phyloP scores from a whole-genome alignment of 2,888 invertebrate species.

The Oxyscelio sp. region DNA sequence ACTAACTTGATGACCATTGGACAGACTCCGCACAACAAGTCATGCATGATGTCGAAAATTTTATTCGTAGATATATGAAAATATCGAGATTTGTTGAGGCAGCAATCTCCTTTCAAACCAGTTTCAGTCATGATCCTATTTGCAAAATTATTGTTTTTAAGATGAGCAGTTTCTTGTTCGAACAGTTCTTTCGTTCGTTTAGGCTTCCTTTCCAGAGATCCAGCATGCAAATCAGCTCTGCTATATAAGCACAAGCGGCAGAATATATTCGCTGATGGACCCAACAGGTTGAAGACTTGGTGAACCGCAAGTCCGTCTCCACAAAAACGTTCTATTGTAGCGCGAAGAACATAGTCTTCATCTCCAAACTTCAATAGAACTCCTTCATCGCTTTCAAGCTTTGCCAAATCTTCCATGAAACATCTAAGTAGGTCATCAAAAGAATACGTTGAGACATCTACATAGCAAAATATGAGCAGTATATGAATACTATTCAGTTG shows the following conservation, averaged over 20 bases:
- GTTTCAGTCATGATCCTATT: constrained; percentile 30
- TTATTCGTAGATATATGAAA: constrained; percentile 51
- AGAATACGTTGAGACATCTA: constrained; percentile 63
- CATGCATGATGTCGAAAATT: constrained; percentile 57
- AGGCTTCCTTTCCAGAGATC: neutral
- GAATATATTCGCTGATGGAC: constrained; percentile 60
- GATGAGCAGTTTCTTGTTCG: constrained; percentile 26
- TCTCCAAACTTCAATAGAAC: constrained; percentile 30
- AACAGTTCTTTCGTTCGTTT: constrained; percentile 46
- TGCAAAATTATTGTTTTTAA: constrained; percentile 11
- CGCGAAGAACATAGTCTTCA: constrained; percentile 50
- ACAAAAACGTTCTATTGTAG: constrained; percentile 56
- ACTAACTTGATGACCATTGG: constrained; percentile 71
- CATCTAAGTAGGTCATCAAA: constrained; percentile 61
- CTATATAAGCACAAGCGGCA: constrained; percentile 56
- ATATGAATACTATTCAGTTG: constrained; percentile 59
- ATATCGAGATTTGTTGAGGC: constrained; percentile 38
- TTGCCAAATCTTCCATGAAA: constrained; percentile 57
- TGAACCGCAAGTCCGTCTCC: constrained; percentile 66
- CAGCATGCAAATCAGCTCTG: constrained; percentile 10
- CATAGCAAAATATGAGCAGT: constrained; percentile 43
- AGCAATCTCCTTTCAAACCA: constrained; percentile 49
- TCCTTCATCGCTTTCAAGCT: constrained; percentile 65
- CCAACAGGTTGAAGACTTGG: constrained; percentile 55
- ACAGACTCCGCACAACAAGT: constrained; percentile 51